Base-by-base conservation (phyloP, 2,888 invertebrate species). In the Amblyjoppa fuscipennis region DNA sequence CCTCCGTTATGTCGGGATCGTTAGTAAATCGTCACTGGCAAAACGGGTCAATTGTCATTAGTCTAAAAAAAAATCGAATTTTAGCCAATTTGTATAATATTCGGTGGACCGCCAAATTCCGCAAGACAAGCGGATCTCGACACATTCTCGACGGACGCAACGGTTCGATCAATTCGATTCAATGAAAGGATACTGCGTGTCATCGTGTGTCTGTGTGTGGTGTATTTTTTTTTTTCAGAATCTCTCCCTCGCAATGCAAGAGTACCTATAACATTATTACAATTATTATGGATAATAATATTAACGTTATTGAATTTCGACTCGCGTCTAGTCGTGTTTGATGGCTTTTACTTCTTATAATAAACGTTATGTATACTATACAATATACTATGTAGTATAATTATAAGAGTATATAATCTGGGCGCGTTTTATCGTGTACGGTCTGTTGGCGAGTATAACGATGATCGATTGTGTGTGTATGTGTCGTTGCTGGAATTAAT, bases 401-500 rank as follows among this genome's bases (percentile, higher is more conserved):
- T 85, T 45, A 61, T 45, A 66, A 70, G 49, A 75, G 74, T 75
- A 31, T 81, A 84, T 38, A 74, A 79, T 85, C 68, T 59, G 78
- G 75, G 85, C 81, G 81, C 78, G 70, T 82, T 71, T 51, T 56
- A 82, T 75, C 85, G 70, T 78, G 69, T 75, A 51, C 70, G 71
- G 69, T 49, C 31, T 73, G 25, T 51, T 85, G 84, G 77, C 68
- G 78, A 80, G 68, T 70, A 69, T 45, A 45, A 45, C 87, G 81
- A 59, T 83, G 88, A 84, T 79, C 79, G 81, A 85, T 88, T 82
- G 87, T 84, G 86, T 84, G 61, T 83, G 45, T 13, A 16, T 45
- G 45, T 45, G 85, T 85, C 88, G 83, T 89, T 88, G 84, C 88
- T 83, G 85, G 86, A 84, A 81, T 61, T 83, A 81, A 84, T 84